Conservation (phyloP, 2,113 vertebrate species). For the Atherinomorus stipes region DNA sequence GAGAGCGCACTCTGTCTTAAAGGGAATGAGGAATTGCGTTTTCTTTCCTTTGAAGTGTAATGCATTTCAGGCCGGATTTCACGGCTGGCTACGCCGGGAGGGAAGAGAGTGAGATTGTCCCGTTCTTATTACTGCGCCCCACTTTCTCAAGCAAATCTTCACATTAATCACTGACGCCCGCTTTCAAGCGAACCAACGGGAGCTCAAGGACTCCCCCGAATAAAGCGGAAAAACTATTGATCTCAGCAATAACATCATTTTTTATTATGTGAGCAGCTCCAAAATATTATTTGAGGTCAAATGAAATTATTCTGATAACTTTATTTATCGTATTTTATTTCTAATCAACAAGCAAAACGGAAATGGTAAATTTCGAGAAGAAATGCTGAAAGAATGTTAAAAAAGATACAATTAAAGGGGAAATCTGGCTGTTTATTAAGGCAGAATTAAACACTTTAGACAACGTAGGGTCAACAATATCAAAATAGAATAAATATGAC, state of each 20-base stretch:
- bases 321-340: too few species aligned
- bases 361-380: not conserved
- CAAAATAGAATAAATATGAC: too few species aligned
- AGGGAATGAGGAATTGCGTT: slow-evolving; percentile 95
- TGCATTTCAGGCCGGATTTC: slow-evolving; percentile 95
- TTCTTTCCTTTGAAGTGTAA: slow-evolving; percentile 94
- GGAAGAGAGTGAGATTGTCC: slow-evolving; percentile 87
- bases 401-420: too few species aligned
- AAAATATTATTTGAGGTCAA: not conserved
- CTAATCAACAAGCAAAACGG: not conserved
- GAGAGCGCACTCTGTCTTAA: slow-evolving; percentile 89
- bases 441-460: too few species aligned
- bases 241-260: slow-evolving; percentile 54
- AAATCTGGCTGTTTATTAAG: too few species aligned
- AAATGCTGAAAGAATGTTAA: too few species aligned
- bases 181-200: slow-evolving; percentile 88
- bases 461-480: too few species aligned
- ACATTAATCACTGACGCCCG: slow-evolving; percentile 91
- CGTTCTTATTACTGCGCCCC: slow-evolving; percentile 90
- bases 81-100: slow-evolving; percentile 89
- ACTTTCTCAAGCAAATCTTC: slow-evolving; percentile 94
- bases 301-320: not conserved
- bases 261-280: slow-evolving; percentile 23
- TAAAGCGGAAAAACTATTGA: slow-evolving; percentile 45
- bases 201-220: slow-evolving; percentile 73